Evolutionary conservation across 2,113 vertebrate species (phyloP), one percentile per base, ranked within the genome.

Genomic region (Catagonus wagneri): DNA sequence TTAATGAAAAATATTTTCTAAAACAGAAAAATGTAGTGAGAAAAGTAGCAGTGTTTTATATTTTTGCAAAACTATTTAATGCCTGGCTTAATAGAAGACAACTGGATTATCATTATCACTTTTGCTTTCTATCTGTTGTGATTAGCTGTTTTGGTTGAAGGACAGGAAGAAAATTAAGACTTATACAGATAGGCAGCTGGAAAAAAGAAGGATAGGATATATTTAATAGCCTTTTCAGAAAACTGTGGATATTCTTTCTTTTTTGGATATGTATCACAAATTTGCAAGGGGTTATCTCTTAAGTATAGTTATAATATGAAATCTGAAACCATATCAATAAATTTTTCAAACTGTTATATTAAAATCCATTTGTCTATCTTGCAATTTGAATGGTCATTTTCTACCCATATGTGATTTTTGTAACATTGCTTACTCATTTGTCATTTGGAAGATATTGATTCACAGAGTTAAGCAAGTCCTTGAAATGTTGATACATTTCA

Each of bases 321-420:
- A 66, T 34, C 36, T 75, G 50, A 83, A 84, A 34, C 5, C 23
- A 34, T 89, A 50, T 20, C 50, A 83, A 84, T 68, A 65, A 56
- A 66, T 27, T 50, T 29, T 87, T 92, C 12, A 34, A 44, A 44
- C 17, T 68, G 5, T 94, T 83, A 34, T 44, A 34, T 74, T 65
- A 87, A 81, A 80, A 74, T 86, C 17, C 9, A 27, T 3, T 60
- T 44, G 27, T 85, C 36, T 90, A 14, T 32, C 25, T 78, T 85
- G 20, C 34, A 25, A 44, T 72, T 80, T 86, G 65, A 69, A 86
- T 34, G 25, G 17, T 13, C 63, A 69, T 36, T 71, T 94, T 88
- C 87, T 88, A 87, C 15, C n/a, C 66, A 50, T 75, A 19, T 5
- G 32, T 52, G 87, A 54, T 80, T 78, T 94, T 90, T 84, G 71